phyloP scores from a whole-genome alignment of 1,140 invertebrate genomes.

The Mercenaria mercenaria region DNA sequence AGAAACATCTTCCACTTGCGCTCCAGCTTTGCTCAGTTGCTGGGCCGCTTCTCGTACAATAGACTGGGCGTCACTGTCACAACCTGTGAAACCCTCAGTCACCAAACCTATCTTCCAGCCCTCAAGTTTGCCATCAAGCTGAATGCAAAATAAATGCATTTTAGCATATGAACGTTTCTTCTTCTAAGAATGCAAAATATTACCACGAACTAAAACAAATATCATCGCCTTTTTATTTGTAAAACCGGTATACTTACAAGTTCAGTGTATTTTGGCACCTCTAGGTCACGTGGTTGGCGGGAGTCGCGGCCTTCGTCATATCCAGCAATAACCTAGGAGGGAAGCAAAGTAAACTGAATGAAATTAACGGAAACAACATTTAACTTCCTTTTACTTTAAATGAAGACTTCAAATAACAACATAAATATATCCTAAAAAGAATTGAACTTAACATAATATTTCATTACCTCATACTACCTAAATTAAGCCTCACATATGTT shows the following conservation, averaged over 20 bases:
- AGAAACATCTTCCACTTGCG: constrained; percentile 68
- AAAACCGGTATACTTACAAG: too few species aligned
- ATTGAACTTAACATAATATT: too few species aligned
- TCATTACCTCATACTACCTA: too few species aligned
- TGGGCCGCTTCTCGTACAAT: constrained; percentile 62
- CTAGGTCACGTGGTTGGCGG: constrained; percentile 67
- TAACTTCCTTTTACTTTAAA: too few species aligned
- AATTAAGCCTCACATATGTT: too few species aligned
- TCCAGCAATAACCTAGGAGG: constrained; percentile 79
- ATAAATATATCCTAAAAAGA: too few species aligned
- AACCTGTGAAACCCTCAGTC: constrained; percentile 77
- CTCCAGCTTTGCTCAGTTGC: constrained; percentile 47
- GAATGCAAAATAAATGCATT: too few species aligned
- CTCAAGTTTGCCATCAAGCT: constrained; percentile 69
- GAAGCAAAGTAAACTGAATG: constrained; percentile 17
- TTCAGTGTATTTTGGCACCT: constrained; percentile 22
- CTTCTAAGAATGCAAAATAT: too few species aligned
- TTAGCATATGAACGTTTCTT: neutral
- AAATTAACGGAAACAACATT: too few species aligned
- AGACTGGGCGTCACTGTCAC: constrained; percentile 66
- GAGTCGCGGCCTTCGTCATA: constrained; percentile 78
- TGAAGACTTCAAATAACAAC: too few species aligned
- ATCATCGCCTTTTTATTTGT: neutral
- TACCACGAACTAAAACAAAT: neutral
- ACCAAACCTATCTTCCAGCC: constrained; percentile 74